These are phyloP conservation scores for Sycophila sp. DNA, from an alignment of 1,140 invertebrate species.

Conservation along the genomic window DNA sequence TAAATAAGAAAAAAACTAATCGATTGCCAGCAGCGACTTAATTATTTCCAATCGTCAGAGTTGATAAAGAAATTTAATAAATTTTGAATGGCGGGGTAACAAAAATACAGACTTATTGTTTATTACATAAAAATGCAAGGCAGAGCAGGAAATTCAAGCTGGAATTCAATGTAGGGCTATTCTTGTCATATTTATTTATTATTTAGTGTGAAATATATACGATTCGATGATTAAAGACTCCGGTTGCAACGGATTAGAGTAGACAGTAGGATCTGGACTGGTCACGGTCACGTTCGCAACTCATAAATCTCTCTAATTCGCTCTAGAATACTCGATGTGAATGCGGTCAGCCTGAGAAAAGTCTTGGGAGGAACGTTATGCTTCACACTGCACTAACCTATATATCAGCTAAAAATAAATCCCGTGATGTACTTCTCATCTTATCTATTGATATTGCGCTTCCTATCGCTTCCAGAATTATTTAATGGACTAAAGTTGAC, in stretches of 20 bases:
- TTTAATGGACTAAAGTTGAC: too few relatives aligned
- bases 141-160: not conserved
- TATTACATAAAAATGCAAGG: too few relatives aligned
- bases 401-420: constrained; percentile 14
- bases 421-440: not conserved
- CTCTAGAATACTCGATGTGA: constrained; percentile 39
- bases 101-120: too few relatives aligned
- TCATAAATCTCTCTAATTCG: constrained; percentile 57
- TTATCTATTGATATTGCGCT: too few relatives aligned
- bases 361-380: not conserved
- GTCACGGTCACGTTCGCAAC: constrained; percentile 48
- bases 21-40: too few relatives aligned
- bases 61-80: too few relatives aligned
- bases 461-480: too few relatives aligned
- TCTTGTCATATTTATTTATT: constrained; percentile 10
- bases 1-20: too few relatives aligned
- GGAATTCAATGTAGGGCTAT: constrained; percentile 1
- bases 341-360: constrained; percentile 50
- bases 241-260: constrained; percentile 31
- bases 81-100: too few relatives aligned
- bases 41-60: too few relatives aligned
- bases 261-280: constrained; percentile 46
- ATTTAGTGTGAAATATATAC: not conserved
- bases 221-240: constrained; percentile 25
- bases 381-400: not conserved